phyloP scores from a whole-genome alignment of 2,797 vertebrate species.

The Amniataba percoides region DNA sequence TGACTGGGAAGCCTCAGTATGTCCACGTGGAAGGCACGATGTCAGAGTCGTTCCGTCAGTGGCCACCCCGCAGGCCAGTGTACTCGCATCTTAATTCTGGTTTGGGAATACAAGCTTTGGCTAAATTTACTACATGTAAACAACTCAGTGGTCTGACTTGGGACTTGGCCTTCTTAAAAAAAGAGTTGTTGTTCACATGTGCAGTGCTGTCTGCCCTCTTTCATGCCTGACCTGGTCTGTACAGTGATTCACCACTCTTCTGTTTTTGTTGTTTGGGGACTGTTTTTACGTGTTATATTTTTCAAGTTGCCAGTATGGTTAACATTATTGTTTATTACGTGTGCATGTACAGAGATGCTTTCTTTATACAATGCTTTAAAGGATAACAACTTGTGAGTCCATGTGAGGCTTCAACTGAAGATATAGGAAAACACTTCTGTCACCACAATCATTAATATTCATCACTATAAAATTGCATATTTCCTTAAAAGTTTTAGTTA shows the following conservation, averaged over 20 bases:
- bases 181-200: constrained; percentile 19
- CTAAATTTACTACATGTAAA: constrained; percentile 59
- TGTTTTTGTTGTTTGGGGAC: neutral
- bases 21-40: constrained; percentile 49
- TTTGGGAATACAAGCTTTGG: constrained; percentile 55
- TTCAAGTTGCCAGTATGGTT: too few relatives aligned
- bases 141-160: constrained; percentile 42
- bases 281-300: too few relatives aligned
- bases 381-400: neutral
- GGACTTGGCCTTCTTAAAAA: constrained; percentile 37
- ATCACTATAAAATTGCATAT: neutral
- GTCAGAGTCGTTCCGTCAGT: constrained; percentile 58
- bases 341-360: too few relatives aligned
- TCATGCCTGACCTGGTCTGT: constrained; percentile 27
- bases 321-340: too few relatives aligned
- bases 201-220: neutral
- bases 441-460: constrained; percentile 7
- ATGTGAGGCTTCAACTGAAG: neutral
- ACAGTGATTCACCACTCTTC: constrained; percentile 3
- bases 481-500: constrained; percentile 4
- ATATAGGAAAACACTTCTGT: neutral
- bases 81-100: constrained; percentile 51
- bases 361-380: neutral
- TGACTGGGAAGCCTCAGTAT: constrained; percentile 47
- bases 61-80: constrained; percentile 33